phyloP scores from a whole-genome alignment of 2,888 invertebrate genomes.

The Zygothrica quintamaculata region DNA sequence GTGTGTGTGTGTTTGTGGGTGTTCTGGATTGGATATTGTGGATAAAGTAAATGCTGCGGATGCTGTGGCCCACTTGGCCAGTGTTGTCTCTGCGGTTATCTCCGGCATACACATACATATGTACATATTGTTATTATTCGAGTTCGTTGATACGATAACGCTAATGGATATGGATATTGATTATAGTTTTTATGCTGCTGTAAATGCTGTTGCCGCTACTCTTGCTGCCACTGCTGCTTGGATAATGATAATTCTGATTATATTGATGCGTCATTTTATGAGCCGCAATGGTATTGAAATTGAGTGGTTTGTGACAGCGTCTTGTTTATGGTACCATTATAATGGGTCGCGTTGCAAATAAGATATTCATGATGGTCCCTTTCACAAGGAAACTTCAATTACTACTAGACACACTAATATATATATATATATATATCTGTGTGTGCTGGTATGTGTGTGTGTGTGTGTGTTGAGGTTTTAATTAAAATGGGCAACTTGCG shows the following conservation, averaged over 20 bases:
- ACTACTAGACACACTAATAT: constrained; percentile 55
- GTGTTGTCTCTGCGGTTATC: constrained; percentile 37
- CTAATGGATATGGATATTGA: constrained; percentile 81
- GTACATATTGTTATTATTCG: constrained; percentile 70
- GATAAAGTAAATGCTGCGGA: constrained; percentile 1
- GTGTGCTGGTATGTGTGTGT: not conserved
- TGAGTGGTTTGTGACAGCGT: constrained; percentile 75
- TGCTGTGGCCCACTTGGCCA: not conserved
- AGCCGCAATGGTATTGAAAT: constrained; percentile 79
- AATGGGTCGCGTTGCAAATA: constrained; percentile 56
- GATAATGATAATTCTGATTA: constrained; percentile 77
- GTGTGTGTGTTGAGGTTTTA: constrained; percentile 36
- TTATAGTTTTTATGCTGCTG: constrained; percentile 78
- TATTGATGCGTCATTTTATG: constrained; percentile 79
- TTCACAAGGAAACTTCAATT: constrained; percentile 57
- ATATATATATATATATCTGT: constrained; percentile 21
- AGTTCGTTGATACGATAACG: constrained; percentile 79
- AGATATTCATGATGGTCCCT: constrained; percentile 55
- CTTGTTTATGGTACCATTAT: constrained; percentile 61
- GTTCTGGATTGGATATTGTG: no score
- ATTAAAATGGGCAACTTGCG: constrained; percentile 41
- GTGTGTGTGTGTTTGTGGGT: not conserved
- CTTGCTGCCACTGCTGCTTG: constrained; percentile 22
- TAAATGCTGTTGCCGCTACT: constrained; percentile 17
- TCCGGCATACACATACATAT: constrained; percentile 43